phyloP scores from a whole-genome alignment of 1,140 invertebrate genomes.

The Gerris buenoi region DNA sequence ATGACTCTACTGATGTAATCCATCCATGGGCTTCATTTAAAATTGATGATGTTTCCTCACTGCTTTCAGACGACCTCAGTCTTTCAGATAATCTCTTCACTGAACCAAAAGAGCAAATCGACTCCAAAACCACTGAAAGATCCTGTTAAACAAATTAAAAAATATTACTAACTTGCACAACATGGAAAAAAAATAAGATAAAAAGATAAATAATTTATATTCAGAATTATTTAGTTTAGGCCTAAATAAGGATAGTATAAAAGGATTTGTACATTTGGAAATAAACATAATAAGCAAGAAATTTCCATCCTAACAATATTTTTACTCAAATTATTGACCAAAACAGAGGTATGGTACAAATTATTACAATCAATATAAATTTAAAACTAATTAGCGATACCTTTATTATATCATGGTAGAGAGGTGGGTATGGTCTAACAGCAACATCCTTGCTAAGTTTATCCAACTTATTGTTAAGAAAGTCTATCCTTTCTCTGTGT shows the following conservation, averaged over 20 bases:
- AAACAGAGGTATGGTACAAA: no score
- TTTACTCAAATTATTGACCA: no score
- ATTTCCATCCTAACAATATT: no score
- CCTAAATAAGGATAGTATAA: no score
- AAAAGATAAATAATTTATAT: no score
- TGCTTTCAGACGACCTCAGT: not conserved
- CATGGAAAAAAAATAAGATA: no score
- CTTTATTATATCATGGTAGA: slow-evolving; percentile 35
- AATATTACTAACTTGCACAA: no score
- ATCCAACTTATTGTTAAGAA: slow-evolving; percentile 27
- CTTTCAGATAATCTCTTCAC: not conserved
- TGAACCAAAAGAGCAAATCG: slow-evolving; percentile 11
- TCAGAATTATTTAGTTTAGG: no score
- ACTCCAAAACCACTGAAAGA: slow-evolving; percentile 23
- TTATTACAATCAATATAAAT: no score
- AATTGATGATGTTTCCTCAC: not conserved
- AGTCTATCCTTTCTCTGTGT: slow-evolving; percentile 26
- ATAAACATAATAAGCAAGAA: no score
- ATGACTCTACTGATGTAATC: not conserved
- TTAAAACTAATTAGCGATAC: no score
- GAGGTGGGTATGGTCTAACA: slow-evolving; percentile 36
- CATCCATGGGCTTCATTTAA: not conserved
- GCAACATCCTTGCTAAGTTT: slow-evolving; percentile 34
- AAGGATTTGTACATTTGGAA: no score
- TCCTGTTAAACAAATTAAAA: not conserved